These are phyloP conservation scores for Scytalopus superciliaris DNA, from an alignment of 2,113 vertebrate species.

Conservation along the genomic window DNA sequence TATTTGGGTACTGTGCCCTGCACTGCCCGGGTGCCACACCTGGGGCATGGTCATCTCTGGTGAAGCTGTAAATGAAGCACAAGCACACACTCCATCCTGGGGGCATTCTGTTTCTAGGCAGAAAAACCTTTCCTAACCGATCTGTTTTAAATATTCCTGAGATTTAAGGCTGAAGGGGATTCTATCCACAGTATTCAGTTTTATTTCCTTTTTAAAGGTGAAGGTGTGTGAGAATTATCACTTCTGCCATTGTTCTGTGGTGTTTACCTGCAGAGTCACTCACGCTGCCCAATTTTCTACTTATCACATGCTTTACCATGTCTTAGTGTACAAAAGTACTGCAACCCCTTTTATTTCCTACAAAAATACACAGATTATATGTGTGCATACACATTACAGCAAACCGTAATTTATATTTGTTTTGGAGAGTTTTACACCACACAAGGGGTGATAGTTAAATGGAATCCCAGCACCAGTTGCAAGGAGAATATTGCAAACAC, in stretches of 20 bases:
- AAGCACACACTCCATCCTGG: background rate
- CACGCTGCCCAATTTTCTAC: background rate
- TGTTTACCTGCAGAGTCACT: background rate
- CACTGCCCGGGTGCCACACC: background rate
- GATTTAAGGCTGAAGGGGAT: background rate
- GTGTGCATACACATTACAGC: background rate
- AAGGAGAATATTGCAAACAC: background rate
- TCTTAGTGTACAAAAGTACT: background rate
- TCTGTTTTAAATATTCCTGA: background rate
- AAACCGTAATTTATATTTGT: background rate
- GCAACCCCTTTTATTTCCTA: background rate
- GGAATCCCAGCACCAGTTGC: background rate
- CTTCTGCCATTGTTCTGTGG: background rate
- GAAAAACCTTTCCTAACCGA: background rate
- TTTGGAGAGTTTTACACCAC: background rate
- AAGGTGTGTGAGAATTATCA: background rate
- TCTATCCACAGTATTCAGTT: background rate
- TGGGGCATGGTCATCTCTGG: background rate
- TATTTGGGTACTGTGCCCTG: background rate
- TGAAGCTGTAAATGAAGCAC: background rate
- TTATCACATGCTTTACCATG: background rate
- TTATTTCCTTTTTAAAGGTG: background rate
- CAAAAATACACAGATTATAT: background rate
- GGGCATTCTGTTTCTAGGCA: background rate
- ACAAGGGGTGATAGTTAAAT: background rate